phyloP scores from a whole-genome alignment of 1,140 invertebrate species.

The Apocrypta bakeri region DNA sequence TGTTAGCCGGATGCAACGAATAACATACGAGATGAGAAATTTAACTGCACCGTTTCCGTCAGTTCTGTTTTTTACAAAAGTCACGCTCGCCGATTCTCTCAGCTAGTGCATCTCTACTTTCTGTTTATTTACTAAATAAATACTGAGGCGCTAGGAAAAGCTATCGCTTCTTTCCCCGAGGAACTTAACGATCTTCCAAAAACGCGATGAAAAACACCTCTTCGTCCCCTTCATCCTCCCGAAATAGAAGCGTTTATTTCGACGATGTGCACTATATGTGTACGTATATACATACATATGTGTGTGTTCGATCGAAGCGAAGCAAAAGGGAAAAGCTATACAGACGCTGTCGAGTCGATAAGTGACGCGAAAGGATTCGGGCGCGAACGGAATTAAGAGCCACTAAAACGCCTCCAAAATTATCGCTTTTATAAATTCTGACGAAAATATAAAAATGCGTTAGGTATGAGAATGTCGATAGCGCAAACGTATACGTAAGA shows the following conservation, averaged over 20 bases:
- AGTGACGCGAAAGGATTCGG: constrained; percentile 24
- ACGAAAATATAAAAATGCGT: too few species aligned
- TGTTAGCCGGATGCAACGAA: background rate
- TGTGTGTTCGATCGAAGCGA: background rate
- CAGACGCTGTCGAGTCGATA: background rate
- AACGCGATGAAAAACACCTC: background rate
- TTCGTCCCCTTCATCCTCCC: background rate
- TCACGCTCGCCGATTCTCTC: background rate
- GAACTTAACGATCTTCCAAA: constrained; percentile 12
- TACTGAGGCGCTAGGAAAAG: background rate
- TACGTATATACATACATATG: too few species aligned
- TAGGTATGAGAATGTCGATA: too few species aligned
- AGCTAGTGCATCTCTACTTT: background rate
- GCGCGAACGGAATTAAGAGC: constrained; percentile 41
- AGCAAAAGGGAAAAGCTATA: background rate
- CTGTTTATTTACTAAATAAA: background rate
- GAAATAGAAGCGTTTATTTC: constrained; percentile 24
- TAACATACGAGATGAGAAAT: background rate
- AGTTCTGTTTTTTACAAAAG: background rate
- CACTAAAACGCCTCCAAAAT: constrained; percentile 40
- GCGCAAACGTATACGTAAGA: too few species aligned
- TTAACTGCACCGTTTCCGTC: background rate
- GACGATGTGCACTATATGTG: background rate
- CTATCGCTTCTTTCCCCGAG: background rate
- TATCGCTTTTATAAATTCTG: constrained; percentile 19